Evolutionary conservation across 2,888 invertebrate genomes (phyloP), one percentile per base, ranked within the genome.

Genomic region (Rhagonycha lutea): DNA sequence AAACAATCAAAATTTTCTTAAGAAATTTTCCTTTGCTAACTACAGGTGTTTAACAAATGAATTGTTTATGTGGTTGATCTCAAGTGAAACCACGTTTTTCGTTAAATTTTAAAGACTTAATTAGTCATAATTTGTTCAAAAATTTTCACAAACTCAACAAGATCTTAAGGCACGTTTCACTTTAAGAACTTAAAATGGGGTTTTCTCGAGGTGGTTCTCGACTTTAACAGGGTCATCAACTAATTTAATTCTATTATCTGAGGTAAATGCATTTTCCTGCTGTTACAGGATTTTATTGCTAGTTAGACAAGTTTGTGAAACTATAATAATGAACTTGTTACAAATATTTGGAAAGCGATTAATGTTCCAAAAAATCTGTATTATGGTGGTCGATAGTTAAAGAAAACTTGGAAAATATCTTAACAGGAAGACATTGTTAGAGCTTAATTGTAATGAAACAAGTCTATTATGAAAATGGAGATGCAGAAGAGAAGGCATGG

Each of bases 381-480:
- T 18, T 18, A 18, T n/a, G n/a, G n/a, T n/a, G n/a, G n/a, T n/a
- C n/a, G n/a, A n/a, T n/a, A n/a, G n/a, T n/a, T n/a, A 11, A 32
- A 32, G 12, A 11, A 12, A 4, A 12, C 12, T 12, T 0, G 32
- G 5, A 47, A 47, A 47, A n/a, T n/a, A 47, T 47, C n/a, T 47
- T 47, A 47, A 47, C 8, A 8, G 47, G n/a, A 7, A n/a, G 47
- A 47, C n/a, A 47, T 7, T 47, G 47, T 47, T 47, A 71, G 60
- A 60, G 70, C 68, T 74, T 78, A 78, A 78, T 77, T 78, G 72
- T 69, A 74, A 75, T 26, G 72, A 77, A 73, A 77, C 69, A 77
- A 71, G 75, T 69, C 69, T 62, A 75, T 79, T 79, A 81, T 81
- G 79, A 80, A 81, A 81, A 80, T 74, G 74, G 74, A 68, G 74